Evolutionary conservation across 1,140 invertebrate genomes (phyloP).

Genomic region (Philotrypesis tridentata): DNA sequence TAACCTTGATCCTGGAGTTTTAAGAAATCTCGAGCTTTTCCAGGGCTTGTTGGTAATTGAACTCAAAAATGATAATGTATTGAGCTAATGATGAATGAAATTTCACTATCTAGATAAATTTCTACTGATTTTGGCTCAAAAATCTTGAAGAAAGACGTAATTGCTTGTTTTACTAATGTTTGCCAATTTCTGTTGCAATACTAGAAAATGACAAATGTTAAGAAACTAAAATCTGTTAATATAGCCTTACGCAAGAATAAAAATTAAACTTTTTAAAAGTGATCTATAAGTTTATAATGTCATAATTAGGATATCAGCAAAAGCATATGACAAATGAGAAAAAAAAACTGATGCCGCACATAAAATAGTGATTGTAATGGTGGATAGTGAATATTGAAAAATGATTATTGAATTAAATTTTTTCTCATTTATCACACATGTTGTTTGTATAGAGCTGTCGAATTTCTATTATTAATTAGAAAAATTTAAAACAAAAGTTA

Average conservation of each 20-base stretch:
- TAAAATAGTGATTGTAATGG: not conserved
- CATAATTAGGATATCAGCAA: slow-evolving; percentile 1
- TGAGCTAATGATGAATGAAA: slow-evolving; percentile 45
- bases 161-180: not conserved
- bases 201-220: not conserved
- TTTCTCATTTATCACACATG: slow-evolving; percentile 38
- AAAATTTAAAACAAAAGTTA: slow-evolving; percentile 27
- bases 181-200: not conserved
- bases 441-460: not conserved
- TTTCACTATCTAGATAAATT: slow-evolving; percentile 51
- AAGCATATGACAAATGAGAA: slow-evolving; percentile 28
- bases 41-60: slow-evolving; percentile 41
- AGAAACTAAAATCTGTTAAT: not conserved
- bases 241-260: not conserved
- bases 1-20: slow-evolving; percentile 46
- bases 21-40: slow-evolving; percentile 45
- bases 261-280: not conserved
- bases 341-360: not conserved
- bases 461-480: not conserved
- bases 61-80: slow-evolving; percentile 48
- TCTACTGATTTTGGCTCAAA: slow-evolving; percentile 46
- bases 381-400: not conserved
- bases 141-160: slow-evolving; percentile 8
- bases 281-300: not conserved
- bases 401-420: not conserved